These are phyloP conservation scores for Megamerina dolium DNA, from an alignment of 2,888 invertebrate species.

Conservation along the genomic window DNA sequence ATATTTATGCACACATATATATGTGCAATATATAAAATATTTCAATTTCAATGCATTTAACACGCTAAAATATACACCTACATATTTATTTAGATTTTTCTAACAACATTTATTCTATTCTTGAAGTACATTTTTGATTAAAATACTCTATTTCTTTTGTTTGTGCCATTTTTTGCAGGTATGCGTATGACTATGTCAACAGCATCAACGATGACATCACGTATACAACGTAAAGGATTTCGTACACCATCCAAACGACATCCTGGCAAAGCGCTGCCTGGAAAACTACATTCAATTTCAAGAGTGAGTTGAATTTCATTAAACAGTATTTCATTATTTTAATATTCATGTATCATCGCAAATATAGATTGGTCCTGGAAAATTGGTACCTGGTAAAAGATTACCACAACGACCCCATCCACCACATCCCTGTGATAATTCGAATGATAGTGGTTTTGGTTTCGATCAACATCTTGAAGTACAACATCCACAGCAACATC, in stretches of 20 bases:
- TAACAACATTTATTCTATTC: too few species aligned
- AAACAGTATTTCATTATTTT: not conserved
- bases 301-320: conserved; percentile 41
- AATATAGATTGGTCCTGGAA: conserved; percentile 42
- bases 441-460: conserved; percentile 84
- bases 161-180: conserved; percentile 47
- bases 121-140: too few species aligned
- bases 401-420: conserved; percentile 48
- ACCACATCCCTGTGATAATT: conserved; percentile 74
- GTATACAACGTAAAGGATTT: conserved; percentile 63
- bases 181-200: conserved; percentile 73
- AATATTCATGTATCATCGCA: not conserved
- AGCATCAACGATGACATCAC: conserved; percentile 59
- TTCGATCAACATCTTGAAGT: conserved; percentile 68
- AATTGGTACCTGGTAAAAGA: conserved; percentile 46
- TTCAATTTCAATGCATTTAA: too few species aligned
- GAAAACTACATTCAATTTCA: conserved; percentile 50
- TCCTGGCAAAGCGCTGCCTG: conserved; percentile 49
- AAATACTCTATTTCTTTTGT: conserved; percentile 5
- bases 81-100: too few species aligned
- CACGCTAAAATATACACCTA: too few species aligned
- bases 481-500: conserved; percentile 33
- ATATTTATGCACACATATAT: not conserved
- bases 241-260: conserved; percentile 61
- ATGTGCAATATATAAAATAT: too few species aligned